phyloP scores from a whole-genome alignment of 2,797 vertebrate genomes.

The Rousettus madagascariensis region DNA sequence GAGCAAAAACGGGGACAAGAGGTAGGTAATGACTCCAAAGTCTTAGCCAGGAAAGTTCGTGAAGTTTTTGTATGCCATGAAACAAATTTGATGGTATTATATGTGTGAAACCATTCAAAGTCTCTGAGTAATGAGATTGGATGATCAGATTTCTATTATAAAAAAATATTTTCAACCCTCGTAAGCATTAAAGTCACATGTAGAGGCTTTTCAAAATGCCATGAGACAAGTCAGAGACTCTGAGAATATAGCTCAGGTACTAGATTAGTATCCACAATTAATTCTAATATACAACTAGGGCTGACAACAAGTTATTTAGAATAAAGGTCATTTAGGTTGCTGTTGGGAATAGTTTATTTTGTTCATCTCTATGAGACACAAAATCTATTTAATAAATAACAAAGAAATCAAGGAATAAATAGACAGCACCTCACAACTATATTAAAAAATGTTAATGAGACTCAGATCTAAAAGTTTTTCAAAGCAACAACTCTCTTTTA shows the following conservation, averaged over 20 bases:
- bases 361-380: neutral
- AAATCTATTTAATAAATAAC: neutral
- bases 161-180: neutral
- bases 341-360: neutral
- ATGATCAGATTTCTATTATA: neutral
- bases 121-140: neutral
- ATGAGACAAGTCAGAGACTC: neutral
- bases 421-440: neutral
- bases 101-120: neutral
- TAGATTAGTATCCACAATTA: neutral
- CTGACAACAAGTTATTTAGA: neutral
- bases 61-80: neutral
- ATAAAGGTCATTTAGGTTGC: neutral
- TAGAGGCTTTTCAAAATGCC: neutral
- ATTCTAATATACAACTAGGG: neutral
- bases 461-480: neutral
- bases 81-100: neutral
- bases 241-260: neutral
- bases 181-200: neutral
- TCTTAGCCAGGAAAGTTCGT: neutral
- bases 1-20: neutral
- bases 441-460: neutral
- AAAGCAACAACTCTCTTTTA: neutral
- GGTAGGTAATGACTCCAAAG: neutral
- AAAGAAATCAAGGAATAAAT: neutral